Percentiles rank a stretch among this genome's conserved stretches.
These are phyloP conservation scores for Chrysopilus asiliformis DNA, from an alignment of 2,888 invertebrate genomes.

Conservation along the genomic window DNA sequence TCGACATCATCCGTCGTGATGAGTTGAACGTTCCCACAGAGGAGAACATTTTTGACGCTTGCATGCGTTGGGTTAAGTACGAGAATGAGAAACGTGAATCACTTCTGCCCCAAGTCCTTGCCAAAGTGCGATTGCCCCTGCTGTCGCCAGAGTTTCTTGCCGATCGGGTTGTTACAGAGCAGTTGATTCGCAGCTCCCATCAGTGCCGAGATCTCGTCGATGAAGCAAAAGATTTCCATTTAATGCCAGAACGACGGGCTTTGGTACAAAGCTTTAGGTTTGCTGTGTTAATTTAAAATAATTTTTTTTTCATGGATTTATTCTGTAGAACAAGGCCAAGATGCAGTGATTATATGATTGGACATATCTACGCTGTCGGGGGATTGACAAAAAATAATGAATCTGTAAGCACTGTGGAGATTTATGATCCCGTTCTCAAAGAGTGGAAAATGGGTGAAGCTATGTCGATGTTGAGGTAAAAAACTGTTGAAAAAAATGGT, in stretches of 20 bases:
- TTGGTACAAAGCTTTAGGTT: slow-evolving; percentile 53
- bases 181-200: slow-evolving; percentile 60
- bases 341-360: slow-evolving; percentile 57
- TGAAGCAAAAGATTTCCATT: slow-evolving; percentile 76
- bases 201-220: slow-evolving; percentile 74
- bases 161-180: slow-evolving; percentile 67
- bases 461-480: slow-evolving; percentile 58
- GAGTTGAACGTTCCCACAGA: slow-evolving; percentile 64
- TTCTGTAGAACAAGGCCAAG: slow-evolving; percentile 51
- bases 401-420: slow-evolving; percentile 72
- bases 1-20: slow-evolving; percentile 57
- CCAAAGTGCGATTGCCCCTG: slow-evolving; percentile 64
- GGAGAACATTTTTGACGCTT: slow-evolving; percentile 74
- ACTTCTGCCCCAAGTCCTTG: slow-evolving; percentile 54
- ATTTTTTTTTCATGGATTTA: slow-evolving; percentile 1
- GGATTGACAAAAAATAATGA: slow-evolving; percentile 74
- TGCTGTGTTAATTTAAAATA: too few species aligned
- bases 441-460: slow-evolving; percentile 66
- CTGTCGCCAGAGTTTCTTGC: slow-evolving; percentile 69
- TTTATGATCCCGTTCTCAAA: slow-evolving; percentile 56
- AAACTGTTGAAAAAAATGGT: neutral
- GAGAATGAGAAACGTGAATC: slow-evolving; percentile 43
- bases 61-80: slow-evolving; percentile 65
- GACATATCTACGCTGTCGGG: slow-evolving; percentile 76
- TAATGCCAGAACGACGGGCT: slow-evolving; percentile 73